These are phyloP conservation scores for Heliconius himera DNA, from an alignment of 1,140 invertebrate species.

Conservation along the genomic window DNA sequence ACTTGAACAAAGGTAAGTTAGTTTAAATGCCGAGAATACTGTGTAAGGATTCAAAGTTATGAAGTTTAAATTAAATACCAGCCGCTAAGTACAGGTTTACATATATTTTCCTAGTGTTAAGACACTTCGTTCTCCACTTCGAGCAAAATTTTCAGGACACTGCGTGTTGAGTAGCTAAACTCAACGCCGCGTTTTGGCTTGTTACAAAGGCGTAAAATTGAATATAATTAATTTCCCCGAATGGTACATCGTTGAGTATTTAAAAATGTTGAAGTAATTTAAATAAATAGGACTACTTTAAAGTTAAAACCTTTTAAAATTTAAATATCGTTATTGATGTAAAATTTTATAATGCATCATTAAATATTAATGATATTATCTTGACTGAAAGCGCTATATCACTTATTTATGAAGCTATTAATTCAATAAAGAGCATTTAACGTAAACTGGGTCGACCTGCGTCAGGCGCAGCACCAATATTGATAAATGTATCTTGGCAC, in stretches of 20 bases:
- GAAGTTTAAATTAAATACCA: too few relatives aligned
- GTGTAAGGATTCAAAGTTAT: too few relatives aligned
- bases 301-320: neutral
- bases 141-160: too few relatives aligned
- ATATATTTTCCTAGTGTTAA: neutral
- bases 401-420: neutral
- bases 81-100: too few relatives aligned
- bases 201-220: neutral
- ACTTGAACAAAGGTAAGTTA: too few relatives aligned
- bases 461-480: constrained; percentile 8
- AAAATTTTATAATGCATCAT: neutral
- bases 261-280: neutral
- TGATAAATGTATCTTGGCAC: constrained; percentile 12
- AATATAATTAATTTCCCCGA: too few relatives aligned
- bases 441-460: constrained; percentile 14
- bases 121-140: neutral
- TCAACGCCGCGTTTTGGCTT: too few relatives aligned
- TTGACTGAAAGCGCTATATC: neutral
- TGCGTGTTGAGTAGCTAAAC: too few relatives aligned
- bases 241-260: neutral
- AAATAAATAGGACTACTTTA: neutral
- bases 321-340: neutral
- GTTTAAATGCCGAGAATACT: too few relatives aligned
- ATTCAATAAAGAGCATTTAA: constrained; percentile 12
- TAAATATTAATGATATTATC: neutral